Base-by-base conservation (phyloP, 2,888 invertebrate genomes). In the Andrena chrysosceles region DNA sequence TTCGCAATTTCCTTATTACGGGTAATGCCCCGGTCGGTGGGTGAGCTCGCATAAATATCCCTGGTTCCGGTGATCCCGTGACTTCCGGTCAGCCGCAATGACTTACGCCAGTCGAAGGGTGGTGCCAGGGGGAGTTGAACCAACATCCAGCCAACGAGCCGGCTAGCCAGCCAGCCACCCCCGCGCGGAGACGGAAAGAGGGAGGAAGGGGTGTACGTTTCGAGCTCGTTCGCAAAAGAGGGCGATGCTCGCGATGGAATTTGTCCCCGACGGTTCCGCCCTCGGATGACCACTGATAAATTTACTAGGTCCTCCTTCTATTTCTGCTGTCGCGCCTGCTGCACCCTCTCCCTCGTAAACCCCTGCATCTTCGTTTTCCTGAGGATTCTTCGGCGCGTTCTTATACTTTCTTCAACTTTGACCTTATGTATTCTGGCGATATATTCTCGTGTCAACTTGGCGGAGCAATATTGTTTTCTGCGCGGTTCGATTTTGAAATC, bases 1-100 rank as follows among this genome's bases (percentile, higher is more conserved):
- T 94, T 93, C 91, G 94, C 94, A 94, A 93, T 94, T 94, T 94
- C 94, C 94, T 94, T 94, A 94, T 94, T 94, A 93, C 94, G 93
- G 93, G 91, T 94, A 94, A 94, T 94, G 93, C 93, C 89, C 94
- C 94, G 94, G 94, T 93, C 91, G 92, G 90, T 87, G 90, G 91
- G 86, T 86, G 86, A 89, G 91, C 93, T 92, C 93, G 93, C 93
- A 94, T 93, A 94, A 93, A 94, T 94, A 94, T 93, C 91, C 92
- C 89, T 89, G 90, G 92, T 93, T 94, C 94, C 94, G 94, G 94
- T 94, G 93, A 94, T 94, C 93, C 93, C 91, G 92, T 92, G 92
- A 94, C 93, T 94, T 94, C 94, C 94, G 94, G 93, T 93, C 93
- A 94, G 92, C 92, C 92, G 93, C 94, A 93, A 93, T 93, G 93